These are phyloP conservation scores for Saccostrea cuccullata DNA, from an alignment of 1,140 invertebrate genomes.

Conservation along the genomic window DNA sequence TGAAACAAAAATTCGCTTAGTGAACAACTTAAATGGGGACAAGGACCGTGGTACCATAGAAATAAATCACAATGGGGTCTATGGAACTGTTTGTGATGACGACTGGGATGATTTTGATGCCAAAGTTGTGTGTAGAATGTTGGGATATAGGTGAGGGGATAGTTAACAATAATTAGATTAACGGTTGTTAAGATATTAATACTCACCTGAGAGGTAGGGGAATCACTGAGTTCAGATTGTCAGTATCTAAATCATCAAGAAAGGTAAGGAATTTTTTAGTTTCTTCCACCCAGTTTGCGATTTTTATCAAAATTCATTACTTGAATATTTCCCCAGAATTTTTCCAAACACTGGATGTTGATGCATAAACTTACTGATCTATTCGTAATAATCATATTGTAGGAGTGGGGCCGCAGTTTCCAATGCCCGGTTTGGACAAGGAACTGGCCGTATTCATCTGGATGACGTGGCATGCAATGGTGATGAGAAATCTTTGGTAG, in stretches of 20 bases:
- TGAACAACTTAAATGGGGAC: constrained; percentile 27
- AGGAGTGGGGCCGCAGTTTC: constrained; percentile 22
- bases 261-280: too few species aligned
- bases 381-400: background rate
- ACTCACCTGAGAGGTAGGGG: too few species aligned
- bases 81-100: constrained; percentile 88
- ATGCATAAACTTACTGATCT: constrained; percentile 57
- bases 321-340: too few species aligned
- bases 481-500: constrained; percentile 84
- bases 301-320: too few species aligned
- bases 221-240: too few species aligned
- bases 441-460: constrained; percentile 81
- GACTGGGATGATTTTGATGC: constrained; percentile 85
- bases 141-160: constrained; percentile 36
- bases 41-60: constrained; percentile 85
- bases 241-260: too few species aligned
- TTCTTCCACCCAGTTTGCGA: too few species aligned
- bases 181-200: too few species aligned
- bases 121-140: constrained; percentile 82
- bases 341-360: background rate
- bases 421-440: constrained; percentile 78
- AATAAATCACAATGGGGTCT: constrained; percentile 84
- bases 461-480: constrained; percentile 86
- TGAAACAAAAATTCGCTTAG: background rate
- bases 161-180: too few species aligned